Percentiles rank a stretch among this genome's conserved stretches.
Evolutionary conservation across 92 coral and sea anemone genomes (phyloP).

Genomic region (Galaxea fascicularis): DNA sequence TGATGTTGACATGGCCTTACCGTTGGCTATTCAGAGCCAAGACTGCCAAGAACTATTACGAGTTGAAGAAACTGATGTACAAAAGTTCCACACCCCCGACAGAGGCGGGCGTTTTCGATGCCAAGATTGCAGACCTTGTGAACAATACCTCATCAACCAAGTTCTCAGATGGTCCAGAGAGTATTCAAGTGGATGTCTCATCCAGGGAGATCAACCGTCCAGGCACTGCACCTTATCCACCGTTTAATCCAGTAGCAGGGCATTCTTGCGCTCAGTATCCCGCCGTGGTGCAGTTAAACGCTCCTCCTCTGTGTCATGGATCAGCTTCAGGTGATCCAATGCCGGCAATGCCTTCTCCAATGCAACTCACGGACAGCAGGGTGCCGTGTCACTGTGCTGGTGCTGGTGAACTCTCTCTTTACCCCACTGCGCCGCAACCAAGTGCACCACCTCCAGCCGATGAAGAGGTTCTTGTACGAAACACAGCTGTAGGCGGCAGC

Average conservation of each 20-base stretch:
- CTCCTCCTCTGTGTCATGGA: neutral
- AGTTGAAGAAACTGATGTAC: conserved; percentile 46
- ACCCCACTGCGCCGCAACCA: neutral
- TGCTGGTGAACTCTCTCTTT: neutral
- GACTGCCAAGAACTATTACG: conserved; percentile 54
- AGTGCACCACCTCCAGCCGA: conserved; percentile 1
- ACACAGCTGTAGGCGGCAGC: neutral
- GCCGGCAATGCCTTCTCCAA: neutral
- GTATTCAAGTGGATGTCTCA: neutral
- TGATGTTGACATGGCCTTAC: conserved; percentile 63
- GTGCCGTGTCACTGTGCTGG: neutral
- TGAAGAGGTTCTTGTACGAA: neutral
- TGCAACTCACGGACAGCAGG: neutral
- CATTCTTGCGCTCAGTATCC: neutral
- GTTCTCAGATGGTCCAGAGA: neutral
- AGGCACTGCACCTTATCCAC: neutral
- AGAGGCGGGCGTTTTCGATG: conserved; percentile 46
- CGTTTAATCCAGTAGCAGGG: neutral
- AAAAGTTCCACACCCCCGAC: conserved; percentile 47
- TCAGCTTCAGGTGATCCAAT: neutral
- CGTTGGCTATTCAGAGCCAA: conserved; percentile 66
- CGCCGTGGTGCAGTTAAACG: neutral
- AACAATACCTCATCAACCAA: neutral
- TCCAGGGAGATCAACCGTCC: neutral
- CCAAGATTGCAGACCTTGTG: conserved; percentile 32